Base-by-base conservation (phyloP, 2,888 invertebrate species). In the Pollenia griseotomentosa region DNA sequence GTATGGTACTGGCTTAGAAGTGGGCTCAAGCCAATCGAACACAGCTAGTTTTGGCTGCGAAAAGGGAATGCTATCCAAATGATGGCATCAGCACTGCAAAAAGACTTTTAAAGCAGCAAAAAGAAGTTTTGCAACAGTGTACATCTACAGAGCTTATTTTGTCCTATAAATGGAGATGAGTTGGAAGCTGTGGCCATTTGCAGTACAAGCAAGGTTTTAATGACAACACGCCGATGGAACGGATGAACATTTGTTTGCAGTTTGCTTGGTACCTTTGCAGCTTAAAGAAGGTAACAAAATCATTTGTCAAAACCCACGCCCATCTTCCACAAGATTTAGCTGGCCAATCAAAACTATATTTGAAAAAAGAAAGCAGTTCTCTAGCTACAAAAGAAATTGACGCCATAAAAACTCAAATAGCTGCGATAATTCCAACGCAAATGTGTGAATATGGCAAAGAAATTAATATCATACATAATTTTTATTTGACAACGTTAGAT, bases 181-280 rank as follows among this genome's bases (percentile, higher is more conserved):
- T 1, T 68, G 75, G 61, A 23, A 75, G 44, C 61, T 53, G 68
- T 75, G 68, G 51, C 33, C 61, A 83, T 75, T 78, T 23, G 48
- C 55, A 40, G n/a, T 78, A 68, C 59, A 66, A 57, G 68, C 66
- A 66, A 78, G 57, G 23, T 57, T 68, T 78, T 66, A 78, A 68
- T 78, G 42, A 78, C 10, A 68, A 57, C 68, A 78, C 42, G 66
- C 7, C 48, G 66, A 59, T 74, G 48, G 48, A 65, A 66, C 73
- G 48, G 66, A 82, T 68, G 57, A 82, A 65, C 57, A 82, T 63
- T 63, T 82, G 40, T 82, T 82, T 82, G 59, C 74, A 74, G 74
- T 66, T 65, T 73, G 57, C 40, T 65, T 74, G 48, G 74, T 74
- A 46, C 65, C 65, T 63, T 14, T 80, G 73, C 73, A 81, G 55